Conservation (phyloP, 2,888 invertebrate genomes). For the Zelleria hepariella region DNA sequence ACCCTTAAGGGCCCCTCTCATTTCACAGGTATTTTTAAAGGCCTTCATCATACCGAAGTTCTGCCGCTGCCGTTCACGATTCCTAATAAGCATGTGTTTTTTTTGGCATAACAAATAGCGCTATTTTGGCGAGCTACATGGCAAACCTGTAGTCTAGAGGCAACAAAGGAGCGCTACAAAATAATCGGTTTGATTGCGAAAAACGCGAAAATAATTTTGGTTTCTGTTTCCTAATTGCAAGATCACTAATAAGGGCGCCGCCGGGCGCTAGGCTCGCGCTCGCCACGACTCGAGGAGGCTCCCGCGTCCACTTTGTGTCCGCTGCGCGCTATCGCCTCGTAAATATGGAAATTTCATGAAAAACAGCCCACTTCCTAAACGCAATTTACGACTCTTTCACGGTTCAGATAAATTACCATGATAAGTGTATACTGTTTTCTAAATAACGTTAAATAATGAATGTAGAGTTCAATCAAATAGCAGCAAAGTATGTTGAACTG, state of each 20-base stretch:
- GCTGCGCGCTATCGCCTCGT: constrained; percentile 25
- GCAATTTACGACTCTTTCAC: constrained; percentile 3
- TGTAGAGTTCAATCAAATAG: neutral
- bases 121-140: too few relatives aligned
- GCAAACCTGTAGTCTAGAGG: too few relatives aligned
- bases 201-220: too few relatives aligned
- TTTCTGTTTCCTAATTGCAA: neutral
- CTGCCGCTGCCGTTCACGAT: too few relatives aligned
- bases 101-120: too few relatives aligned
- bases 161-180: too few relatives aligned
- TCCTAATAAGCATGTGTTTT: too few relatives aligned
- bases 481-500: neutral
- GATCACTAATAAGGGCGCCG: neutral
- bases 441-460: constrained; percentile 1
- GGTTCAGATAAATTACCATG: constrained; percentile 1
- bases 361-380: constrained; percentile 26
- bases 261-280: neutral
- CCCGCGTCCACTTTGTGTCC: constrained; percentile 14
- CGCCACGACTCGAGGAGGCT: neutral
- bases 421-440: constrained; percentile 4
- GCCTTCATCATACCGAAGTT: too few relatives aligned
- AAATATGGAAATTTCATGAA: constrained; percentile 43
- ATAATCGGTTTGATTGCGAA: too few relatives aligned
- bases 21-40: too few relatives aligned
- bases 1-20: too few relatives aligned